These are phyloP conservation scores for Forbesichthys papilliferus DNA, from an alignment of 2,113 vertebrate species.

Conservation along the genomic window DNA sequence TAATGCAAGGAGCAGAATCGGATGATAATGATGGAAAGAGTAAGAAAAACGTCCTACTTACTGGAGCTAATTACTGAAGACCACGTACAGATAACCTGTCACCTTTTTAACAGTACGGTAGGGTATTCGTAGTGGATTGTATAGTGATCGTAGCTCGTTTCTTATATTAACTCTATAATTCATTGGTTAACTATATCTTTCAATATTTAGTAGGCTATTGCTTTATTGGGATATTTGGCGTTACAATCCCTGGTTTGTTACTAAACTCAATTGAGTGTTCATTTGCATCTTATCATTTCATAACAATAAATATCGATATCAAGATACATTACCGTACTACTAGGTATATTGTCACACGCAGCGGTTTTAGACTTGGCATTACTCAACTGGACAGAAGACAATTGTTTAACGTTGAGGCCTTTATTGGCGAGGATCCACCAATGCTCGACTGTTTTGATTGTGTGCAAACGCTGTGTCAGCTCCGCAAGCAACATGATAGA, in stretches of 20 bases:
- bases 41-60: conserved; percentile 50
- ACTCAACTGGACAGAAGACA: conserved; percentile 34
- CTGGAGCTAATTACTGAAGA: neutral
- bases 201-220: no score
- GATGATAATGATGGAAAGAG: conserved; percentile 65
- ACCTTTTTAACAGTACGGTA: no score
- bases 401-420: conserved; percentile 40
- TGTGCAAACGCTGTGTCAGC: conserved; percentile 49
- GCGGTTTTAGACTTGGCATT: neutral
- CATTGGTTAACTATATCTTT: no score
- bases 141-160: no score
- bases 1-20: conserved; percentile 56
- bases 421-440: conserved; percentile 51
- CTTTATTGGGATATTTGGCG: no score
- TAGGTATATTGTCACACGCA: neutral
- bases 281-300: neutral
- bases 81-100: no score
- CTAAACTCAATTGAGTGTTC: no score
- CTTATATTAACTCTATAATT: no score
- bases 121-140: no score
- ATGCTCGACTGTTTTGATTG: conserved; percentile 66
- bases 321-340: neutral
- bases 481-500: conserved; percentile 40
- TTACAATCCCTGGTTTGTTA: no score
- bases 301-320: neutral